Base-by-base conservation (phyloP, 2,797 vertebrate genomes). In the Melanotaenia pygmaea region DNA sequence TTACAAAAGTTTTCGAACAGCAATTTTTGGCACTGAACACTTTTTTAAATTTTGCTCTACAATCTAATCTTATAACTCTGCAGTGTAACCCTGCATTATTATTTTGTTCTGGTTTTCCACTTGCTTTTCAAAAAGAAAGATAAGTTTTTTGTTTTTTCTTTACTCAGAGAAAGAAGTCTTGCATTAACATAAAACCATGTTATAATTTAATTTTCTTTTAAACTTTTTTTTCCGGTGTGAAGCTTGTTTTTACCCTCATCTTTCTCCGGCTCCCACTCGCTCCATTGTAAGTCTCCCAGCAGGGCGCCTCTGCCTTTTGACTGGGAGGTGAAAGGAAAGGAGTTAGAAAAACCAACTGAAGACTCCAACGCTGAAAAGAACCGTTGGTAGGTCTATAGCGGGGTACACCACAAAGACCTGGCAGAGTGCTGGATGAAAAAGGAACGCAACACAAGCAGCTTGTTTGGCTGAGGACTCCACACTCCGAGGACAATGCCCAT, bases 281-380 rank as follows among this genome's bases (percentile, higher is more conserved):
- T 72, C 80, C 64, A 85, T 92, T 92, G 82, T 91, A 1, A 34
- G 67, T 37, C 70, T 77, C 88, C 34, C 87, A 72, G 89, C 79
- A 26, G 91, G 92, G 75, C 20, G 57, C 60, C 34, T 76, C 76
- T 89, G 89, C 89, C 91, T 93, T 94, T 92, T 93, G 90, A 94
- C 93, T 86, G 92, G 82, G 90, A 87, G 86, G 88, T 91, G 91
- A 94, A 93, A 88, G 86, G 87, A 91, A 88, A 87, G 86, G 86
- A 91, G 86, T 87, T 84, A 89, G 88, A 91, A 91, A 92, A 93
- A 93, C 84, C 86, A 88, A 91, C 88, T 87, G 77, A 88, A 80
- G 81, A 71, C 77, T 87, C 57, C 1, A 66, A 84, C 88, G 71
- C 81, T 86, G 89, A 93, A 90, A 85, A 74, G 84, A 75, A 81